Conservation (phyloP, 2,888 invertebrate genomes). For the Malachius bipustulatus region DNA sequence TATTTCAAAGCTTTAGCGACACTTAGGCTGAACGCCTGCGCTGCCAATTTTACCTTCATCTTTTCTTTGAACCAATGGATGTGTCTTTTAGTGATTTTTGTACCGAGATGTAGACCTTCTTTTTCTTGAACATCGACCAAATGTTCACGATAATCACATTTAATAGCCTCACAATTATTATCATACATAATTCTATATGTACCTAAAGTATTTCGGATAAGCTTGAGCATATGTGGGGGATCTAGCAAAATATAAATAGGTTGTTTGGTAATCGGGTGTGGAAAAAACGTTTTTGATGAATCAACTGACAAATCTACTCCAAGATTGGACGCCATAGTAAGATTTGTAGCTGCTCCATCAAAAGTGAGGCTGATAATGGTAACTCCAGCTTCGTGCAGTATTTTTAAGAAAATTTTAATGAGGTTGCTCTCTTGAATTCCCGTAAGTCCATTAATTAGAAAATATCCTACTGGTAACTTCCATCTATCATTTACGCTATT, state of each 20-base stretch:
- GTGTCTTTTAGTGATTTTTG: too few relatives aligned
- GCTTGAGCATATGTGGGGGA: conserved; percentile 9
- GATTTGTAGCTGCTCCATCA: conserved; percentile 12
- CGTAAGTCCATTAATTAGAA: conserved; percentile 22
- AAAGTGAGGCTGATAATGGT: conserved; percentile 11
- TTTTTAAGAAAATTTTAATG: neutral
- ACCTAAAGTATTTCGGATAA: conserved; percentile 7
- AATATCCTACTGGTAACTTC: conserved; percentile 29
- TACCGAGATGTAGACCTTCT: too few relatives aligned
- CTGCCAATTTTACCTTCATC: too few relatives aligned
- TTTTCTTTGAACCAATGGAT: too few relatives aligned
- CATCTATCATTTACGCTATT: too few relatives aligned
- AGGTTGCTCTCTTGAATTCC: conserved; percentile 18
- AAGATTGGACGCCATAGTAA: conserved; percentile 5
- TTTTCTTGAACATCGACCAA: conserved; percentile 16
- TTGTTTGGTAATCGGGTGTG: conserved; percentile 1
- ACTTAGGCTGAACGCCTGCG: conserved; percentile 21
- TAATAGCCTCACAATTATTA: conserved; percentile 6
- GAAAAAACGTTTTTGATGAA: conserved; percentile 5
- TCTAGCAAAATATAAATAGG: conserved; percentile 8
- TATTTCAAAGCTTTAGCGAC: conserved; percentile 16
- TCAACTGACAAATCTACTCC: conserved; percentile 1
- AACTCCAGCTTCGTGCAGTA: conserved; percentile 6
- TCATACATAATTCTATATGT: conserved; percentile 4
- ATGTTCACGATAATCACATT: conserved; percentile 4